These are phyloP conservation scores for Hylomyscus alleni DNA, from an alignment of 2,797 vertebrate genomes.

Conservation along the genomic window DNA sequence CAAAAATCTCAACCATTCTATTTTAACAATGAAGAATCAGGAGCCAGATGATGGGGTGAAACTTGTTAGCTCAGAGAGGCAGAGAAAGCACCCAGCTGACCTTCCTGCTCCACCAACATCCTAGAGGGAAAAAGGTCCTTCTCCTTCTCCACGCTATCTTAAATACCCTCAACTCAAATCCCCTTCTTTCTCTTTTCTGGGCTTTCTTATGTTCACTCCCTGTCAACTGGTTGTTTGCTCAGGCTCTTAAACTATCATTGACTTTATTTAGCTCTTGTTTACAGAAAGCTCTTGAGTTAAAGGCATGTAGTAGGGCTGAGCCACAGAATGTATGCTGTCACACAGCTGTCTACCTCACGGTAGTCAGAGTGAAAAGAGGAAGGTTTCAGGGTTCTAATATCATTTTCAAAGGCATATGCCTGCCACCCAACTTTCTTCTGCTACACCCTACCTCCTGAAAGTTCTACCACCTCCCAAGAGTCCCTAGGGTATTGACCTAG, in stretches of 20 bases:
- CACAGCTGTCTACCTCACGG: background rate
- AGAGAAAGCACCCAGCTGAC: background rate
- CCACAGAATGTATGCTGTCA: background rate
- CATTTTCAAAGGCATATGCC: background rate
- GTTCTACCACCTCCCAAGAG: background rate
- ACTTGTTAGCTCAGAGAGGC: background rate
- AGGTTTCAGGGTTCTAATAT: no score
- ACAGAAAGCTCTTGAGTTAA: background rate
- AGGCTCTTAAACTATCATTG: background rate
- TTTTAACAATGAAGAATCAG: background rate
- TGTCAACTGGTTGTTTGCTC: background rate
- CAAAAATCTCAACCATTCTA: background rate
- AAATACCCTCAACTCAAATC: background rate
- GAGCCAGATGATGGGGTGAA: background rate
- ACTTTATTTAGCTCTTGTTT: background rate
- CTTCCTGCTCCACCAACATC: background rate
- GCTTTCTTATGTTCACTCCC: background rate
- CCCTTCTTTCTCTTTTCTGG: background rate
- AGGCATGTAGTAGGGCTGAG: background rate
- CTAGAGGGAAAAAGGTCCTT: background rate
- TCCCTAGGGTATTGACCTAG: background rate
- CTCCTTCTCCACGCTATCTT: background rate
- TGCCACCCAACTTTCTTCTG: background rate
- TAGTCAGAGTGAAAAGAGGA: background rate
- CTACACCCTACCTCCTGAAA: background rate